phyloP scores from a whole-genome alignment of 2,888 invertebrate species.

The Xylophagus ater region DNA sequence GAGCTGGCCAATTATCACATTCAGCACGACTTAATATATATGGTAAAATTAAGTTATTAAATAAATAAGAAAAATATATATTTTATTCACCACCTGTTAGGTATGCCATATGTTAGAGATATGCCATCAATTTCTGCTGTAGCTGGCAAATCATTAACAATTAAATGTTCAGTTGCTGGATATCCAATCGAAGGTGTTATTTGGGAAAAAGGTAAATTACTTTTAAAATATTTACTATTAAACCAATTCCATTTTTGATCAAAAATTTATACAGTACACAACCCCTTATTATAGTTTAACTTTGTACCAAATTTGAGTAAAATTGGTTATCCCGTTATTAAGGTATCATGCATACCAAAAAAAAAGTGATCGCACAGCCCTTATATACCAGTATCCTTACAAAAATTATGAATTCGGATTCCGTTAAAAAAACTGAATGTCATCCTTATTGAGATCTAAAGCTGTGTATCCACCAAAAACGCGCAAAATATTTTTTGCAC shows the following conservation, averaged over 20 bases:
- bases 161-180: constrained; percentile 84
- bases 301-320: no score
- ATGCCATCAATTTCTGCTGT: constrained; percentile 79
- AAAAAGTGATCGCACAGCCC: no score
- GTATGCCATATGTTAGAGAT: constrained; percentile 70
- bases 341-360: no score
- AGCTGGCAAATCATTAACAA: constrained; percentile 65
- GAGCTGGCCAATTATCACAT: constrained; percentile 65
- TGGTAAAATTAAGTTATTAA: constrained; percentile 41
- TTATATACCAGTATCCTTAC: no score
- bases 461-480: no score
- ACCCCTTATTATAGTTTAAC: no score
- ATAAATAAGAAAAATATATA: background rate
- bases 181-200: constrained; percentile 74
- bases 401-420: no score
- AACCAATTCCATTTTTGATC: no score
- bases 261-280: background rate
- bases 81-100: constrained; percentile 24
- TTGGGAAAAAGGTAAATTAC: constrained; percentile 70
- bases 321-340: no score
- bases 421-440: no score
- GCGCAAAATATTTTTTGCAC: no score
- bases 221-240: background rate
- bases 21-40: constrained; percentile 81
- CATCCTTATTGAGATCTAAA: no score